Conservation (phyloP, 1,140 invertebrate species). For the Trichonephila clavata region DNA sequence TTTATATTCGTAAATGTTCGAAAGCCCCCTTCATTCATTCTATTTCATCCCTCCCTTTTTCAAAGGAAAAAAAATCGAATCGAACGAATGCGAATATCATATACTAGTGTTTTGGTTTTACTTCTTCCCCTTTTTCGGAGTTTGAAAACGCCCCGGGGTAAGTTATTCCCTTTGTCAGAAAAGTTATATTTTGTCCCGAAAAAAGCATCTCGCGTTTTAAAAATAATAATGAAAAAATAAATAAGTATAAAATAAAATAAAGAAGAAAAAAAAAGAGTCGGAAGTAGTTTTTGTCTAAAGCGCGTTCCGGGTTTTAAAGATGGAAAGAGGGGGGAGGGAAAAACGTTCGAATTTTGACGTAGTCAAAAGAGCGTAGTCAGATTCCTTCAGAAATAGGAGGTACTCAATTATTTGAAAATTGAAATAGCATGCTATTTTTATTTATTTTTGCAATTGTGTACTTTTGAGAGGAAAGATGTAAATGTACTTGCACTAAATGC, state of each 20-base stretch:
- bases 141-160: background rate
- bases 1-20: slow-evolving; percentile 66
- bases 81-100: slow-evolving; percentile 29
- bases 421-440: slow-evolving; percentile 17
- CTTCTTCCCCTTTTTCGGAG: background rate
- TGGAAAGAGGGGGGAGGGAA: background rate
- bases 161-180: slow-evolving; percentile 43
- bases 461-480: background rate
- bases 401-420: slow-evolving; percentile 24
- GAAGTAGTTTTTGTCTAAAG: background rate
- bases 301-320: background rate
- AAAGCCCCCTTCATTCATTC: slow-evolving; percentile 5
- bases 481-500: background rate
- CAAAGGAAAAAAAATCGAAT: background rate
- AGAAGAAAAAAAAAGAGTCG: background rate
- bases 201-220: slow-evolving; percentile 3
- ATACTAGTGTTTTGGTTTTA: slow-evolving; percentile 36
- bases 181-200: slow-evolving; percentile 27
- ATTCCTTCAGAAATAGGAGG: background rate
- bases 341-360: background rate
- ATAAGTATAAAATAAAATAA: background rate
- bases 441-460: background rate
- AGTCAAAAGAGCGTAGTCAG: background rate
- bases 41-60: background rate
- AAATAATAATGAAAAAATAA: background rate